Conservation (phyloP, 2,797 vertebrate species). For the Lepidocolaptes lacrymiger region DNA sequence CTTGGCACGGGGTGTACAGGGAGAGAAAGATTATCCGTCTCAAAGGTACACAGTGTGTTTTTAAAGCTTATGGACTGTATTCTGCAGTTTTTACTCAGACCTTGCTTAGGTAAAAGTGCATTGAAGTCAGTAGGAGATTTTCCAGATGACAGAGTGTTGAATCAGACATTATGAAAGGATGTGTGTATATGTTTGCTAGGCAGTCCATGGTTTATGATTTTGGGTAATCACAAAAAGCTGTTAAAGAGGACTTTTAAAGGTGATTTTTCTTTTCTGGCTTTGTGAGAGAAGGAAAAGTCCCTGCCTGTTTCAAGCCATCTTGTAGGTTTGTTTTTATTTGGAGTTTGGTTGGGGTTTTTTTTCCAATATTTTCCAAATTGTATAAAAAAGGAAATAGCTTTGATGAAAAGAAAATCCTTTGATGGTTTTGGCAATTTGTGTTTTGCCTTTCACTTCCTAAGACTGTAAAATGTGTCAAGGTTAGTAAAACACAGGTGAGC, state of each 20-base stretch:
- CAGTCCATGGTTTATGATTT: background rate
- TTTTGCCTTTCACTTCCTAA: conserved; percentile 11
- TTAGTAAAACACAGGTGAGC: background rate
- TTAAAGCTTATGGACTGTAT: conserved; percentile 28
- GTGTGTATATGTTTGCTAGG: background rate
- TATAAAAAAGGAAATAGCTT: background rate
- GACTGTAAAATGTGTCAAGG: background rate
- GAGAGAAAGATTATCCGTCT: conserved; percentile 40
- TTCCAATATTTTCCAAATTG: conserved; percentile 6
- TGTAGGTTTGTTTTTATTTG: background rate
- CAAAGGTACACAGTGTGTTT: conserved; percentile 31
- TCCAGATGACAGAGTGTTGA: conserved; percentile 30
- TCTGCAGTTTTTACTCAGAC: conserved; percentile 29
- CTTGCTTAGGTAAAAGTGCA: conserved; percentile 13
- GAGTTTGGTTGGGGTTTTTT: background rate
- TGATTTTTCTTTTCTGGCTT: conserved; percentile 4
- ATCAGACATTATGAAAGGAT: conserved; percentile 44
- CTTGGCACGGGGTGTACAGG: conserved; percentile 47
- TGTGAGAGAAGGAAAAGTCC: background rate
- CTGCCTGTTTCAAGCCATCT: background rate
- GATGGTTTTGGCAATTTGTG: background rate
- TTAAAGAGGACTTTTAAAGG: background rate
- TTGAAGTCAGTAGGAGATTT: conserved; percentile 27
- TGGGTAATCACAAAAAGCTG: background rate
- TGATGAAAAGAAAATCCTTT: background rate